Conservation (phyloP, 2,113 vertebrate genomes). For the Geococcyx californianus region DNA sequence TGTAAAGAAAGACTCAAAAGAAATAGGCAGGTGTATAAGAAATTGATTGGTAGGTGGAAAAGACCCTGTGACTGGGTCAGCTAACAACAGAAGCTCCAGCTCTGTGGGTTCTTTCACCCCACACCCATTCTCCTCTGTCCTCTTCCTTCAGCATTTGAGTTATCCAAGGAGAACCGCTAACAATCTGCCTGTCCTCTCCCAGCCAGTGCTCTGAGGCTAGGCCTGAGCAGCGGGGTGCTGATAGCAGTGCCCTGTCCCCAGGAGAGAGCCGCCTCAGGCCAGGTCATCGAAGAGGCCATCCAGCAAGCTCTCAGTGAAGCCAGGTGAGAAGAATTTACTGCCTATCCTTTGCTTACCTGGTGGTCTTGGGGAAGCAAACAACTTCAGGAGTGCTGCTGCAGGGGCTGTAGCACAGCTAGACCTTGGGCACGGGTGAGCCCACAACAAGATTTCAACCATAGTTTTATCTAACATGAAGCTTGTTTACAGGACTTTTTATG, state of each 20-base stretch:
- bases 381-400: background rate
- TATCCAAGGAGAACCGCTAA: background rate
- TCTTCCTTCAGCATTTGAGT: background rate
- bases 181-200: background rate
- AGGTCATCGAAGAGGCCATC: slow-evolving; percentile 81
- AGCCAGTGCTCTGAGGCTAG: slow-evolving; percentile 77
- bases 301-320: slow-evolving; percentile 79
- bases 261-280: slow-evolving; percentile 75
- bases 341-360: background rate
- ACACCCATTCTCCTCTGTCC: background rate
- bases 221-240: slow-evolving; percentile 83
- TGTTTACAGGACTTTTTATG: background rate
- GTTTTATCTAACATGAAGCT: background rate
- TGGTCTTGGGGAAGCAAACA: background rate
- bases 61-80: background rate
- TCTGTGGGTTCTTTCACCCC: background rate
- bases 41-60: background rate
- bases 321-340: slow-evolving; percentile 66
- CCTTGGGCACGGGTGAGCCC: background rate
- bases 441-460: background rate
- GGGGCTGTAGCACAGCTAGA: background rate
- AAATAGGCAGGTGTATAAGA: background rate
- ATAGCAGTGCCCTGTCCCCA: slow-evolving; percentile 87
- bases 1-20: background rate
- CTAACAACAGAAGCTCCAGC: background rate